Evolutionary conservation across 2,888 invertebrate species (phyloP), one percentile per base, ranked within the genome.

Genomic region (Sphaeridia pumilis): DNA sequence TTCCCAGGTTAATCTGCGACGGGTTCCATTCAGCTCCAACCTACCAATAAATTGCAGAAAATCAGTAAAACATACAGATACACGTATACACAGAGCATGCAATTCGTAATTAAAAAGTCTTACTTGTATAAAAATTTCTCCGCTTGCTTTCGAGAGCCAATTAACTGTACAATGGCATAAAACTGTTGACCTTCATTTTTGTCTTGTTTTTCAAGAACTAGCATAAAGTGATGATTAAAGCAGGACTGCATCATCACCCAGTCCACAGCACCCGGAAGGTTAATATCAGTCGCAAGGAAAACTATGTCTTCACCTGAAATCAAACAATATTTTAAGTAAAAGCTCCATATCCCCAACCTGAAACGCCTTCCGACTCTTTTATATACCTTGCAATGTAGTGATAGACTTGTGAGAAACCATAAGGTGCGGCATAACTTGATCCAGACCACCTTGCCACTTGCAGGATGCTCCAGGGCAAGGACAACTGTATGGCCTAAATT

Each of bases 191-290:
- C 94, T 74, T 97, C 94, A 71, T 84, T 90, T 70, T 97, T 97
- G 68, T 94, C 94, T 73, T 94, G 93, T 70, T 97, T 97, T 71
- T 98, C 98, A 47, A 99, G 78, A 31, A 99, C 97, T 63, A 99
- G 78, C 97, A 99, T 98, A 69, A 99, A 99, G 72, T 97, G 92
- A 70, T 94, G 94, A 52, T 92, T 93, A 71, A 97, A 99, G 73
- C 98, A 99, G 26, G 93, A 93, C 74, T 99, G 98, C 97, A 99
- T 98, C 98, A 99, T 99, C 3, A 92, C 92, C 95, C 95, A 97
- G 72, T 97, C 95, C 10, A 97, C 95, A 28, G 95, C 97, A 55
- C 98, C 98, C 5, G 97, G 97, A 62, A 99, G 79, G 75, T 97
- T 98, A 58, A 99, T 98, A 72, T 99, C 98, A 35, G 98, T 99